Evolutionary conservation across 1,140 invertebrate species (phyloP).

Genomic region (Drosophila pruinosa): DNA sequence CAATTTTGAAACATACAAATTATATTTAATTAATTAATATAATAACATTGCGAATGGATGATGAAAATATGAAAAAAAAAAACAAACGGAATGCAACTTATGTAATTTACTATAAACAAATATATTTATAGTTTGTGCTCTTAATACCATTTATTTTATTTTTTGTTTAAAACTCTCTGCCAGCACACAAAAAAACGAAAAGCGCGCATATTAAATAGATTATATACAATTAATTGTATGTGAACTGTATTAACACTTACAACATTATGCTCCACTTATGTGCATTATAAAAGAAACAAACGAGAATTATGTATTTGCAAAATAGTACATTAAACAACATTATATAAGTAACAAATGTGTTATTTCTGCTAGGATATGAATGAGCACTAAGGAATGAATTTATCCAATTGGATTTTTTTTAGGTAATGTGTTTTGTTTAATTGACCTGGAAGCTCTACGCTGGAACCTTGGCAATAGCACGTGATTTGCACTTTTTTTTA

Average conservation of each 20-base stretch:
- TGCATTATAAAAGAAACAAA: conserved; percentile 67
- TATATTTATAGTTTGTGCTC: conserved; percentile 75
- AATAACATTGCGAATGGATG: conserved; percentile 42
- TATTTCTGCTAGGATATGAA: too few species aligned
- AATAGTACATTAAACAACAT: conserved; percentile 70
- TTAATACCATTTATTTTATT: conserved; percentile 39
- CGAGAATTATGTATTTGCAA: conserved; percentile 67
- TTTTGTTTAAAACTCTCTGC: conserved; percentile 34
- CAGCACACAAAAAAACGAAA: conserved; percentile 23
- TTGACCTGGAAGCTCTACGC: too few species aligned
- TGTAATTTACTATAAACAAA: conserved; percentile 60
- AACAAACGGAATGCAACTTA: conserved; percentile 31
- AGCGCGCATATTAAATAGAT: conserved; percentile 49
- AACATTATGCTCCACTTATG: conserved; percentile 48
- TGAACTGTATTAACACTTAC: conserved; percentile 32
- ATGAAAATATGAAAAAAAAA: conserved; percentile 24
- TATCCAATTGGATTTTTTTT: neutral
- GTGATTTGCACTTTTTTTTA: too few species aligned
- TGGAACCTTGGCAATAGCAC: too few species aligned
- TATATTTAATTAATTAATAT: conserved; percentile 60
- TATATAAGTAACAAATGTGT: conserved; percentile 42
- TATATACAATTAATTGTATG: conserved; percentile 41
- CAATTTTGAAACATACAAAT: conserved; percentile 74
- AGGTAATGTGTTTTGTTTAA: too few species aligned
- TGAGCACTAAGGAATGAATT: too few species aligned